Conservation (phyloP, 2,113 vertebrate genomes). For the Myotis brandtii region DNA sequence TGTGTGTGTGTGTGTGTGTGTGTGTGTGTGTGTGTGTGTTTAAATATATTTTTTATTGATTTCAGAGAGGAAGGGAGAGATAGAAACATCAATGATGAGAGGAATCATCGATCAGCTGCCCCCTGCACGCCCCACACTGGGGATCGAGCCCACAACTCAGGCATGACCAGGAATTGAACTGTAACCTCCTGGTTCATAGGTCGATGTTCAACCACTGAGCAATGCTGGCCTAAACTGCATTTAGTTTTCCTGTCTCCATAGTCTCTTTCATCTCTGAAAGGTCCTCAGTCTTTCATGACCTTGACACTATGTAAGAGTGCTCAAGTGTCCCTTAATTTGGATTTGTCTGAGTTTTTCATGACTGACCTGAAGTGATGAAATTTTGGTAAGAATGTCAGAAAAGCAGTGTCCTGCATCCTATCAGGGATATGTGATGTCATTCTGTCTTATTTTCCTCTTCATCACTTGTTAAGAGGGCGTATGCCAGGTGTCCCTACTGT, state of each 20-base stretch:
- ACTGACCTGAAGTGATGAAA: not conserved
- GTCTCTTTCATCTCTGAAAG: not conserved
- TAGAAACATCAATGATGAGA: too few relatives aligned
- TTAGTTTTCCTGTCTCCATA: not conserved
- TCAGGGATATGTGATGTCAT: not conserved
- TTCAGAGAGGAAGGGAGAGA: too few relatives aligned
- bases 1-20: too few relatives aligned
- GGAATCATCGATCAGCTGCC: too few relatives aligned
- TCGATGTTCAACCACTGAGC: too few relatives aligned
- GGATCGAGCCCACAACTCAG: too few relatives aligned
- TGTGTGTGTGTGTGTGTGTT: too few relatives aligned
- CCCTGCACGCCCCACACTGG: too few relatives aligned
- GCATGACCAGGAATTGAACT: too few relatives aligned
- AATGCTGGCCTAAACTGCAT: too few relatives aligned
- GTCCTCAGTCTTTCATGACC: not conserved
- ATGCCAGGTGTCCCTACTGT: not conserved
- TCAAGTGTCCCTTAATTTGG: not conserved
- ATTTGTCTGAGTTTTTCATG: not conserved
- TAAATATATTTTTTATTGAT: too few relatives aligned
- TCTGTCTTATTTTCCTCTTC: not conserved
- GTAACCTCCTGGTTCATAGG: too few relatives aligned
- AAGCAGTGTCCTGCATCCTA: not conserved
- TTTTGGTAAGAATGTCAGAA: not conserved
- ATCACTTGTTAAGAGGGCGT: not conserved
- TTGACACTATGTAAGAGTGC: not conserved